A percentile compares a stretch with the other conserved stretches of the same genome.
Evolutionary conservation across 2,888 invertebrate genomes (phyloP).

Genomic region (Xestobium rufovillosum): DNA sequence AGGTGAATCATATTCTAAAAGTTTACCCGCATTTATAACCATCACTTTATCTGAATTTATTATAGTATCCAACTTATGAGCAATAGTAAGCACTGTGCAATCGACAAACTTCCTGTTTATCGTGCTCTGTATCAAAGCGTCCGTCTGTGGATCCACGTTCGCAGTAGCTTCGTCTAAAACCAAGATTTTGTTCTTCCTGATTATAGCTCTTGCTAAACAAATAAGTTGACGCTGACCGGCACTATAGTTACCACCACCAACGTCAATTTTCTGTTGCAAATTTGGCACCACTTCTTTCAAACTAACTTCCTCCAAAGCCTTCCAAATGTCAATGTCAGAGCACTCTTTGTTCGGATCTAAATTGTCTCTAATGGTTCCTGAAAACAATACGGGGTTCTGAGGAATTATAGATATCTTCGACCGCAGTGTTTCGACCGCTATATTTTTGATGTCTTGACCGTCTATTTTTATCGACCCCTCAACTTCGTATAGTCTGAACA

Average conservation of each 20-base stretch:
- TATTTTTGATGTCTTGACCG: constrained; percentile 33
- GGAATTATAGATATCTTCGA: constrained; percentile 51
- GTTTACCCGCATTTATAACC: constrained; percentile 69
- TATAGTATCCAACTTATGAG: constrained; percentile 44
- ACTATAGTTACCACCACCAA: constrained; percentile 52
- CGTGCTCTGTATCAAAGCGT: constrained; percentile 47
- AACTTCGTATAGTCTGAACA: constrained; percentile 69
- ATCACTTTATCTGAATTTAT: constrained; percentile 59
- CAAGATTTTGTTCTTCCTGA: constrained; percentile 46
- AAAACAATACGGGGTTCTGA: constrained; percentile 56
- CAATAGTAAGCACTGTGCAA: constrained; percentile 49
- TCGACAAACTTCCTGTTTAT: constrained; percentile 46
- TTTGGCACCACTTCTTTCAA: constrained; percentile 50
- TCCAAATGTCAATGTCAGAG: constrained; percentile 57
- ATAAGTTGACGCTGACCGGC: constrained; percentile 52
- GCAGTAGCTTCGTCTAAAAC: constrained; percentile 53
- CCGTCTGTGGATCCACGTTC: constrained; percentile 50
- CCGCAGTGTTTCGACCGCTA: constrained; percentile 47
- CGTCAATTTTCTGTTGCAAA: constrained; percentile 42
- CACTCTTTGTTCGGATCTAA: constrained; percentile 53
- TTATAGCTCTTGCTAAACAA: constrained; percentile 50
- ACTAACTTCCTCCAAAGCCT: constrained; percentile 56
- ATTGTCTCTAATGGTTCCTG: constrained; percentile 52
- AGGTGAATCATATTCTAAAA: constrained; percentile 72
- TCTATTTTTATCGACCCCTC: constrained; percentile 47